These are phyloP conservation scores for Bolinopsis microptera DNA, from an alignment of 37 sponge, comb jelly and placozoan species.

Conservation along the genomic window DNA sequence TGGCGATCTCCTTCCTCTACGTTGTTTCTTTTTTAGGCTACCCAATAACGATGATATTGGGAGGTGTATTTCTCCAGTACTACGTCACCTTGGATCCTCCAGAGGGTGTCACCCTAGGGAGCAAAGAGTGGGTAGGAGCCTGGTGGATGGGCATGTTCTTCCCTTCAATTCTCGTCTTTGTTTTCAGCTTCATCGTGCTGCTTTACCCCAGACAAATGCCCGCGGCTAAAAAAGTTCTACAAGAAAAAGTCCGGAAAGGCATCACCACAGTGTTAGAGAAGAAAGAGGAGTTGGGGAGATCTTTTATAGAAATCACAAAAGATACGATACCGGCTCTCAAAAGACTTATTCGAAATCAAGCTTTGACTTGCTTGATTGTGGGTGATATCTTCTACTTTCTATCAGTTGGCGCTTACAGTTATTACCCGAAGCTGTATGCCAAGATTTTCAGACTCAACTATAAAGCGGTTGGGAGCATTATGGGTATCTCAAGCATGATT, in stretches of 20 bases:
- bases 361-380: conserved; percentile 33
- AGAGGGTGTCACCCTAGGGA: neutral
- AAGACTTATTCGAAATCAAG: neutral
- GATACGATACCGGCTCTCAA: conserved; percentile 40
- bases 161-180: neutral
- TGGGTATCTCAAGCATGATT: neutral
- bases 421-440: conserved; percentile 37
- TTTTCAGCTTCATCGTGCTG: conserved; percentile 27
- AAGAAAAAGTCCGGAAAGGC: conserved; percentile 20
- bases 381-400: conserved; percentile 39
- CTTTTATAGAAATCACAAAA: neutral
- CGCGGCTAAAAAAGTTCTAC: conserved; percentile 36
- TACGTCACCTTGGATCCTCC: conserved; percentile 56
- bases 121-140: conserved; percentile 58
- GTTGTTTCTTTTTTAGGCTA: conserved; percentile 37
- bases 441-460: conserved; percentile 2
- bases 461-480: neutral
- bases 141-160: conserved; percentile 64
- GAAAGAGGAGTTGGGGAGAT: conserved; percentile 4
- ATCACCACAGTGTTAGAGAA: conserved; percentile 35
- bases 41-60: conserved; percentile 16
- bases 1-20: conserved; percentile 56
- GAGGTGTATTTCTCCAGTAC: neutral
- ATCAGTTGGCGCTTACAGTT: conserved; percentile 9
- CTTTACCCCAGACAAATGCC: conserved; percentile 52